Evolutionary conservation across 2,888 invertebrate genomes (phyloP).

Genomic region (Xestia c-nigrum): DNA sequence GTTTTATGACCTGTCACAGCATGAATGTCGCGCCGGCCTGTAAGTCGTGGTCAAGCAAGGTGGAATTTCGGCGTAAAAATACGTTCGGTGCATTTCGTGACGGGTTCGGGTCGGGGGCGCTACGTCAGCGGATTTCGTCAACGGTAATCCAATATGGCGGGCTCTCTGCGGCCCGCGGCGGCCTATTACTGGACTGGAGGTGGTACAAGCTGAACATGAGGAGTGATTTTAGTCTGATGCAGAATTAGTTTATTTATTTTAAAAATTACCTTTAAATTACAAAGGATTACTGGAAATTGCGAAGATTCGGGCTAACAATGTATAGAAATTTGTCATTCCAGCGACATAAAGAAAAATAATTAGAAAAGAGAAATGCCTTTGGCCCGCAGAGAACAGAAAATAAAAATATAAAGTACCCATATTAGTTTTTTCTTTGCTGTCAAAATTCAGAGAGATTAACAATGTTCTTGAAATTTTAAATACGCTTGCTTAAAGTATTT

Average conservation of each 20-base stretch:
- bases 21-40: neutral
- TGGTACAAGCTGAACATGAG: conserved; percentile 62
- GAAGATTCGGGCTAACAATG: too few relatives aligned
- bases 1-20: neutral
- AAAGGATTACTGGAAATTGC: neutral
- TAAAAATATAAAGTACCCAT: neutral
- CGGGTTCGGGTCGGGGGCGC: conserved; percentile 71
- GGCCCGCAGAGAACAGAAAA: neutral
- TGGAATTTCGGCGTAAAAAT: conserved; percentile 65
- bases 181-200: neutral
- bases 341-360: too few relatives aligned
- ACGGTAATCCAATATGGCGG: conserved; percentile 84
- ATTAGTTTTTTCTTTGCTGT: neutral
- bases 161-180: conserved; percentile 65
- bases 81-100: conserved; percentile 68
- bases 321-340: too few relatives aligned
- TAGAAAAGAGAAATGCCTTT: neutral
- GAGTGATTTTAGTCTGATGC: neutral
- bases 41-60: conserved; percentile 23
- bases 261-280: neutral
- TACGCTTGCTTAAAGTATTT: neutral
- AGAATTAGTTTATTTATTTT: neutral
- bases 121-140: conserved; percentile 83
- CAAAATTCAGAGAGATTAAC: neutral
- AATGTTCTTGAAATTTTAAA: neutral